Base-by-base conservation (phyloP, 2,113 vertebrate species). In the Hippocampus abdominalis region DNA sequence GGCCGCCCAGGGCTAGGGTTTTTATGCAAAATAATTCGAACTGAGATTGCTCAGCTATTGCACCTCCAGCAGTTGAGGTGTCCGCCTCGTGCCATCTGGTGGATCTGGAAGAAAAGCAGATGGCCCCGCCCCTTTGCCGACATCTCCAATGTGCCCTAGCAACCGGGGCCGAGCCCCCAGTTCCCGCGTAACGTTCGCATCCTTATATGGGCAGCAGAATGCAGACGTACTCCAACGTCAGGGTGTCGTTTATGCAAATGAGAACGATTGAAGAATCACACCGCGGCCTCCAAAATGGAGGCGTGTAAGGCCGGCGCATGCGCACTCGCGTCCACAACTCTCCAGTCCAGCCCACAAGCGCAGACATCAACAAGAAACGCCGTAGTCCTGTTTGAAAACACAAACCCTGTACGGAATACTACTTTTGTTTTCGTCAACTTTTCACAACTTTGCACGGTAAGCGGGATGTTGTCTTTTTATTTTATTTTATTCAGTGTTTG, bases 181-280 rank as follows among this genome's bases (percentile, higher is more conserved):
- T 94, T 93, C 93, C 93, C 93, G 93, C 93, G 92, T 91, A 93
- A 90, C 87, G 75, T 88, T 93, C 87, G 89, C 92, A 85, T 87
- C 93, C 94, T 92, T 93, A 94, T 94, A 94, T 92, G 94, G 94
- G 86, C 91, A 92, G 89, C 59, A 70, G 87, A 89, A 85, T 68
- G 88, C 89, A 89, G 90, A 93, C 92, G 93, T 91, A 90, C 81
- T 75, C 48, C 1, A 3, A 92, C 93, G 92, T 93, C 92, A 91
- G 23, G n/a, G 65, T 81, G 88, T 84, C 81, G 70, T 88, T 86
- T 89, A 90, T 91, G 90, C 84, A 88, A 90, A 92, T 88, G 1
- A 60, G 48, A 92, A 1, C 87, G 92, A 94, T 95, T 94, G 93
- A 94, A 89, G 81, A 94, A 94, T 68, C 77, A 25, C 39, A 23